Evolutionary conservation across 2,113 vertebrate genomes (phyloP), one percentile per base, ranked within the genome.

Genomic region (Cynocephalus volans): DNA sequence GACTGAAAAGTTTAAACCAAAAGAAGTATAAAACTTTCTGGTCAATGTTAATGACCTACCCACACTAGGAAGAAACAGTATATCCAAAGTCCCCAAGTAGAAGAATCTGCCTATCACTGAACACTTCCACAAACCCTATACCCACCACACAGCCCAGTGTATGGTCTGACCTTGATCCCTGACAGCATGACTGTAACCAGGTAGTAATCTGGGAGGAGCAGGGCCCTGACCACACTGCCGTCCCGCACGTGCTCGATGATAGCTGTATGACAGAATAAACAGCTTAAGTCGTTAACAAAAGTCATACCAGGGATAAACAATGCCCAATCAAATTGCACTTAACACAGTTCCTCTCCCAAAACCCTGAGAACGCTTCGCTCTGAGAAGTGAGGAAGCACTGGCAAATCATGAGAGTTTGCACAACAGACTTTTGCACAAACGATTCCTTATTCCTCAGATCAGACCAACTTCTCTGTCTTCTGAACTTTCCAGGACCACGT

Each of bases 181-280:
- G 99, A 99, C 93, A 99, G 98, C 99, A 99, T 99, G 97, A 99
- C 99, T 0, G 99, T 99, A 67, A 99, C 99, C 98, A 99, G 98
- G 98, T 99, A 99, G 98, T 99, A 97, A 96, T 99, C 99, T 0
- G 99, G 99, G n/a, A 99, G 99, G 23, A 99, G 99, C 87, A 99
- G 98, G 36, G 99, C 99, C 96, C 99, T 99, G 75, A 99, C 99
- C 84, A 99, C 99, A 12, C 99, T 99, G 95, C 99, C 99, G 0
- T 99, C 99, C 72, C 99, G 99, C 75, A 99, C 99, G 0, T 99
- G 99, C 95, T 99, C 99, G 45, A 99, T 99, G 98, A 99, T 99
- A 85, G 99, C 99, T 99, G 98, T 0, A 9, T 50, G 81, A 96
- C 45, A 97, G n/a, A 97, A 96, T 33, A 56, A 28, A 95, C 3